phyloP scores from a whole-genome alignment of 2,113 vertebrate genomes.

The Neolamprologus kungweensis region DNA sequence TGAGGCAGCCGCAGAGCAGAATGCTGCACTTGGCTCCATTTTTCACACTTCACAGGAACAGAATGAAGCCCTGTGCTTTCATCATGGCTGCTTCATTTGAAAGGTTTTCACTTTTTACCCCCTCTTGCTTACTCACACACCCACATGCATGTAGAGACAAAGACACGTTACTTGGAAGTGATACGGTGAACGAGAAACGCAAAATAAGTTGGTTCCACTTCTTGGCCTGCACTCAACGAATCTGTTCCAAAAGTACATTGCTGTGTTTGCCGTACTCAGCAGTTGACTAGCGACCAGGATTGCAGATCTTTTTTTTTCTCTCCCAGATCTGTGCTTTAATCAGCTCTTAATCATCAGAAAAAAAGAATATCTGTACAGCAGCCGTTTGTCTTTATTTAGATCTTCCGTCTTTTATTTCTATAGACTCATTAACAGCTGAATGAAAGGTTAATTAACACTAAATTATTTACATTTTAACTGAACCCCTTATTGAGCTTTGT shows the following conservation, averaged over 20 bases:
- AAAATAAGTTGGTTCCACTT: background rate
- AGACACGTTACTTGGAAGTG: background rate
- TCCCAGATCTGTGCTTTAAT: background rate
- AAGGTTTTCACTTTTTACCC: background rate
- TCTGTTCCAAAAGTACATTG: background rate
- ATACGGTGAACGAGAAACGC: background rate
- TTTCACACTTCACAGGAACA: slow-evolving; percentile 46
- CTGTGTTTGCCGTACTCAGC: slow-evolving; percentile 28
- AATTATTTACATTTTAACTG: background rate
- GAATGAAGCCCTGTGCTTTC: slow-evolving; percentile 19
- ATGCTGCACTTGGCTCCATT: slow-evolving; percentile 42
- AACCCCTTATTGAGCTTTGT: background rate
- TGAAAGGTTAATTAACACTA: background rate
- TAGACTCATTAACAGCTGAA: background rate
- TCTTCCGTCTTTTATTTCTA: background rate
- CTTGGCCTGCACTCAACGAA: background rate
- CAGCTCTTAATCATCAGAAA: background rate
- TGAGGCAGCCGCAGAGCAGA: slow-evolving; percentile 57
- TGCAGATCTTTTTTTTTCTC: background rate
- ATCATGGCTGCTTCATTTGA: background rate
- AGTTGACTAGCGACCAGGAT: slow-evolving; percentile 10
- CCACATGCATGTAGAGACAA: background rate
- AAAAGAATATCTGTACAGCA: background rate
- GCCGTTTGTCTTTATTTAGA: background rate
- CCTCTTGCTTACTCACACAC: background rate